A percentile compares a stretch with the other conserved stretches of the same genome.
Evolutionary conservation across 2,797 vertebrate species (phyloP).

Genomic region (Allobates femoralis): DNA sequence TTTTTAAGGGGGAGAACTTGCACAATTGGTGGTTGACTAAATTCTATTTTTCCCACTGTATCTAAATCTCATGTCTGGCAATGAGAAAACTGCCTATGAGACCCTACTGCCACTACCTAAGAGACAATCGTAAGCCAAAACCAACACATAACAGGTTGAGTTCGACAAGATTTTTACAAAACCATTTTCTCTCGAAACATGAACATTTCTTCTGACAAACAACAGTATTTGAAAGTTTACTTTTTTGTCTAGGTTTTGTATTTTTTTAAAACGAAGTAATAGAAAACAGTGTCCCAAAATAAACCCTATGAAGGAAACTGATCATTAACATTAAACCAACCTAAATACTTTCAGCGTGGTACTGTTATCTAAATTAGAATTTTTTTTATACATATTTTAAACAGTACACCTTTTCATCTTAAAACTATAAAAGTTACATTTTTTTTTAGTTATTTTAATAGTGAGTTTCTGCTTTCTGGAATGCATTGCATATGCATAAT

Average conservation of each 20-base stretch:
- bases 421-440: background rate
- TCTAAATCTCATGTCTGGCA: too few relatives aligned
- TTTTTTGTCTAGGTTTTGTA: background rate
- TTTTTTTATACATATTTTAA: constrained; percentile 6
- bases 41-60: too few relatives aligned
- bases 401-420: constrained; percentile 6
- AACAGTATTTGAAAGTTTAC: too few relatives aligned
- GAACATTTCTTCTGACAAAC: too few relatives aligned
- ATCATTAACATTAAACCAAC: constrained; percentile 32
- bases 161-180: too few relatives aligned
- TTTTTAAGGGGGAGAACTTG: too few relatives aligned
- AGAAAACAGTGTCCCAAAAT: background rate
- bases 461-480: constrained; percentile 18
- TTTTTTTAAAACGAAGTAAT: background rate
- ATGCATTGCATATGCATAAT: constrained; percentile 31
- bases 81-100: too few relatives aligned
- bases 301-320: background rate
- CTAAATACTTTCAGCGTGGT: background rate
- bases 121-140: too few relatives aligned
- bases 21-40: too few relatives aligned
- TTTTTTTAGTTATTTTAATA: constrained; percentile 4
- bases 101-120: too few relatives aligned
- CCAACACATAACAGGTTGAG: too few relatives aligned
- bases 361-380: constrained; percentile 10
- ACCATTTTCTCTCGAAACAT: too few relatives aligned